These are phyloP conservation scores for Smutsia gigantea DNA, from an alignment of 2,797 vertebrate genomes.

Conservation along the genomic window DNA sequence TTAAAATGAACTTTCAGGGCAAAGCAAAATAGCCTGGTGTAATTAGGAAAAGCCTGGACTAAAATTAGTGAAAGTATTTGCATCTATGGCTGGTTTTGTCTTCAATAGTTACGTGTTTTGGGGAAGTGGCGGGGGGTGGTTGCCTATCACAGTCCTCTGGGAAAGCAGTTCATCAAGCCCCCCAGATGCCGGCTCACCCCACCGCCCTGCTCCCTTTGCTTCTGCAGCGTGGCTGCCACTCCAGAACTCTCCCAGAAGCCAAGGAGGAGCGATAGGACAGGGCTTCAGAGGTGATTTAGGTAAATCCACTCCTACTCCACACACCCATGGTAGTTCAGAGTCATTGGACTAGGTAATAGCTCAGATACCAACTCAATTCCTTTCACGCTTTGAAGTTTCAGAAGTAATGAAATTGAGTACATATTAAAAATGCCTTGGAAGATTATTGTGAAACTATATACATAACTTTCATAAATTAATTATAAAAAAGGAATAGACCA, in stretches of 20 bases:
- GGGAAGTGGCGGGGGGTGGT: too few species aligned
- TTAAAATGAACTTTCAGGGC: background rate
- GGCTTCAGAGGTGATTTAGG: background rate
- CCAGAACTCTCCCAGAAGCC: background rate
- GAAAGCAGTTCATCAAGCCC: background rate
- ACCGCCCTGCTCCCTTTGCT: background rate
- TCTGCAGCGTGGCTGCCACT: background rate
- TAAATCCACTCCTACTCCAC: background rate
- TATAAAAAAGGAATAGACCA: background rate
- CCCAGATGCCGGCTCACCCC: background rate
- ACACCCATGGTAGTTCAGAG: background rate
- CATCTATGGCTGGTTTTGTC: background rate
- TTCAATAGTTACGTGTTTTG: background rate
- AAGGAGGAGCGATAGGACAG: background rate
- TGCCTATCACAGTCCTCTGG: background rate
- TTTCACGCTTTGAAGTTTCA: background rate
- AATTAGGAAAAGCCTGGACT: background rate
- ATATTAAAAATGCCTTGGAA: background rate
- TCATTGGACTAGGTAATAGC: background rate
- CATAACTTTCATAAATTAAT: background rate
- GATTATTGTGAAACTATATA: background rate
- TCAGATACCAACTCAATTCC: background rate
- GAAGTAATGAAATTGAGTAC: background rate
- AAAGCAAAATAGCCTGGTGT: conserved; percentile 1
- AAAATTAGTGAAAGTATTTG: background rate